Evolutionary conservation across 1,140 invertebrate species (phyloP).

Genomic region (Cydia pomonella): DNA sequence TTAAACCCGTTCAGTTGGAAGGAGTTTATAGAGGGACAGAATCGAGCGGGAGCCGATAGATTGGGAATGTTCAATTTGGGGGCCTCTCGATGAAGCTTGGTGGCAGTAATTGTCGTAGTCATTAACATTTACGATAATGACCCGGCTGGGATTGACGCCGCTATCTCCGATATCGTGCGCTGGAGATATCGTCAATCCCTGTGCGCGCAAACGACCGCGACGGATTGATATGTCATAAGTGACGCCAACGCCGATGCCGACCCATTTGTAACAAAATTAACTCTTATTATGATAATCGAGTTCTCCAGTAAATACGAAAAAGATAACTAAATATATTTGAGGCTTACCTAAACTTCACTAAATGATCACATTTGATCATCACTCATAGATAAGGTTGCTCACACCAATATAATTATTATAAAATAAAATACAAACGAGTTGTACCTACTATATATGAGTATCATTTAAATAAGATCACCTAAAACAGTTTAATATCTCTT

Average conservation of each 20-base stretch:
- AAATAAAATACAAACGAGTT: too few relatives aligned
- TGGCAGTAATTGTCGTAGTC: slow-evolving; percentile 71
- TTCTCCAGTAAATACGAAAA: background rate
- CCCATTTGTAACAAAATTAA: background rate
- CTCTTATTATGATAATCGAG: background rate
- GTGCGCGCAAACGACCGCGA: slow-evolving; percentile 41
- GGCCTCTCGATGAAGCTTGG: slow-evolving; percentile 63
- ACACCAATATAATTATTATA: too few relatives aligned
- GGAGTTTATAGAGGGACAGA: slow-evolving; percentile 69
- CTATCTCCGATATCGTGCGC: slow-evolving; percentile 52
- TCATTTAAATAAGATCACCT: too few relatives aligned
- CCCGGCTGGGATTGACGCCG: slow-evolving; percentile 68
- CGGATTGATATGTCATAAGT: slow-evolving; percentile 28
- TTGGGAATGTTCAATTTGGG: slow-evolving; percentile 71
- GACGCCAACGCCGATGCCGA: background rate
- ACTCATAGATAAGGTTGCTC: too few relatives aligned
- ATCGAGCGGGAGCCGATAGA: slow-evolving; percentile 64
- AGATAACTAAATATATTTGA: too few relatives aligned
- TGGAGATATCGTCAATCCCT: slow-evolving; percentile 61
- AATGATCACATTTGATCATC: too few relatives aligned
- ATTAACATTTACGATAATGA: slow-evolving; percentile 79
- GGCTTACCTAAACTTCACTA: too few relatives aligned
- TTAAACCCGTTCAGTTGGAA: slow-evolving; percentile 67
- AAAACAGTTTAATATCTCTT: too few relatives aligned
- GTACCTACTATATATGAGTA: too few relatives aligned